Conservation (phyloP, 2,888 invertebrate genomes). For the Dynastes grantii region DNA sequence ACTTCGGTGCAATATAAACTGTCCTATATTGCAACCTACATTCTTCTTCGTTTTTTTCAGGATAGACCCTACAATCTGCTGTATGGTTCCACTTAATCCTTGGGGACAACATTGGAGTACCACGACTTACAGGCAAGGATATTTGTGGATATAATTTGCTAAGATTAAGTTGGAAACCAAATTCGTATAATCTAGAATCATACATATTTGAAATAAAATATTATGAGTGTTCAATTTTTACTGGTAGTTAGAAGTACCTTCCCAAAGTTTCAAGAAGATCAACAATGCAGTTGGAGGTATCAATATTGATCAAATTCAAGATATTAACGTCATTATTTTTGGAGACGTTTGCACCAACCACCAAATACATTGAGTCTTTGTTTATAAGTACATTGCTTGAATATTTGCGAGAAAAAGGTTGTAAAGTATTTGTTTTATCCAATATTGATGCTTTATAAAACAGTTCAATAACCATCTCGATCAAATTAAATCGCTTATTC, state of each 20-base stretch:
- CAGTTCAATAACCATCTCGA: slow-evolving; percentile 76
- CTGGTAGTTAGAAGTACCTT: slow-evolving; percentile 2
- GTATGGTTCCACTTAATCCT: slow-evolving; percentile 92
- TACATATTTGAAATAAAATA: too few species aligned
- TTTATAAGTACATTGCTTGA: not conserved
- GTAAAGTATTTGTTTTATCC: not conserved
- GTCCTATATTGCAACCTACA: slow-evolving; percentile 76
- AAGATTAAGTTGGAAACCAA: slow-evolving; percentile 83
- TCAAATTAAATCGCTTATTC: slow-evolving; percentile 87
- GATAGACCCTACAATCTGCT: slow-evolving; percentile 82
- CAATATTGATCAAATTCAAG: not conserved
- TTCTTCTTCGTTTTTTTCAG: slow-evolving; percentile 77
- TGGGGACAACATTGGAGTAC: slow-evolving; percentile 88
- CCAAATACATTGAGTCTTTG: not conserved
- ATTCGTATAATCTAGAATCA: slow-evolving; percentile 72
- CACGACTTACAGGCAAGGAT: slow-evolving; percentile 88
- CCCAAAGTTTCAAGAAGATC: slow-evolving; percentile 23
- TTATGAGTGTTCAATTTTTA: not conserved
- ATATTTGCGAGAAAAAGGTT: not conserved
- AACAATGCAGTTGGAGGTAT: not conserved
- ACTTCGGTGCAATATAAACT: not conserved
- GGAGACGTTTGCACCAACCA: not conserved
- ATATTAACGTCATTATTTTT: not conserved
- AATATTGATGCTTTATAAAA: slow-evolving; percentile 69
- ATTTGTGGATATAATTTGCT: slow-evolving; percentile 84